Base-by-base conservation (phyloP, 1,140 invertebrate genomes). In the Ylistrum balloti region DNA sequence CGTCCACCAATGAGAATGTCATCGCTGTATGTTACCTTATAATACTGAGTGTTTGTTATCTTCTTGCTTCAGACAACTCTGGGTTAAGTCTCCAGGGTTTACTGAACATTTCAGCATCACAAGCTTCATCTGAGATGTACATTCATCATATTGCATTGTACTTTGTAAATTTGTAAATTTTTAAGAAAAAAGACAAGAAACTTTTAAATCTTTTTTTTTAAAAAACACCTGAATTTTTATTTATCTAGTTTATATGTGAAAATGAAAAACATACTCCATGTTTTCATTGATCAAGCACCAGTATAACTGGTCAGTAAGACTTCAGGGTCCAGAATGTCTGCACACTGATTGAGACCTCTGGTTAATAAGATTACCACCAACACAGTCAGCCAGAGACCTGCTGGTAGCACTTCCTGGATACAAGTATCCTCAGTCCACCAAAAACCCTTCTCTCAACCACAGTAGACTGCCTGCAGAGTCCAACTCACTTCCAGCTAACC, bases 351-450 rank as follows among this genome's bases (percentile, higher is more conserved):
- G 22, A 74, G 17, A 74, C 56, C 1, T 74, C 56, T 9, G 5
- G n/a, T 74, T 28, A 74, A 28, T 28, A 28, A n/a, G 56, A 74
- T 9, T 74, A 38, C 56, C 56, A 28, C 56, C 56, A 28, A 74
- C n/a, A 74, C 9, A 28, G 22, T 74, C n/a, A 17, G 56, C 22
- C 56, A 1, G 56, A n/a, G n/a, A 74, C 56, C 56, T 28, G 56
- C 56, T 74, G 56, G 56, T 74, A 74, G 56, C 22, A 74, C n/a
- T 74, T 74, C 56, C 56, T 74, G 56, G 56, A 74, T 17, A 74
- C 56, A 74, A 7, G 20, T 5, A 28, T 28, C n/a, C 5, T 15
- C 7, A 45, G 17, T 9, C 41, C 10, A 45, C 10, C 9, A 45
- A 9, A 45, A 45, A 45, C 41, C 41, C 10, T 17, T 17, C 41